Conservation (phyloP, 1,140 invertebrate species). For the Sinella curviseta region DNA sequence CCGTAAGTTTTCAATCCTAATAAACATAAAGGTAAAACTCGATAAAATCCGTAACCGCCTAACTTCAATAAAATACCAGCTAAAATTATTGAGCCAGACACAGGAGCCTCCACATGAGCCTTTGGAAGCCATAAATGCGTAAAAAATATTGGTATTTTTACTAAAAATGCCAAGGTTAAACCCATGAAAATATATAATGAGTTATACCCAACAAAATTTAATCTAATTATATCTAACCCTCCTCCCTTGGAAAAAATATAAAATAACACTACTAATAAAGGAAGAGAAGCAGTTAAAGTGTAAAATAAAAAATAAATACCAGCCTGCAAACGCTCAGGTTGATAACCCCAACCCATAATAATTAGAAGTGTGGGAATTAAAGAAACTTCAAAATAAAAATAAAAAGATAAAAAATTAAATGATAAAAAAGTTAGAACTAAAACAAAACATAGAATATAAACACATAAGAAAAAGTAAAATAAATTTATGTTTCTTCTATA, state of each 20-base stretch:
- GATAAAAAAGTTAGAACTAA: slow-evolving; percentile 61
- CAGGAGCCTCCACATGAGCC: slow-evolving; percentile 71
- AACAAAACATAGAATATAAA: slow-evolving; percentile 61
- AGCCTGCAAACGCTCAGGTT: slow-evolving; percentile 64
- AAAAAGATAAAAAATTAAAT: slow-evolving; percentile 65
- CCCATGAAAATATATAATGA: slow-evolving; percentile 57
- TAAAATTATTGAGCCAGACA: slow-evolving; percentile 70
- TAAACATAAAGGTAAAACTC: slow-evolving; percentile 56
- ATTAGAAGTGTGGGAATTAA: slow-evolving; percentile 65
- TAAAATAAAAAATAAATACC: slow-evolving; percentile 66
- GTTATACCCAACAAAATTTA: background rate
- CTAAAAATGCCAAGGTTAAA: slow-evolving; percentile 64
- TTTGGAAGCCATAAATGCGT: slow-evolving; percentile 71
- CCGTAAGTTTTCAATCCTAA: slow-evolving; percentile 56
- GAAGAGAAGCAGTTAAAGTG: slow-evolving; percentile 64
- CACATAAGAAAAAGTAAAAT: slow-evolving; percentile 58
- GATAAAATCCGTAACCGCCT: slow-evolving; percentile 65
- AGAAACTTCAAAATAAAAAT: slow-evolving; percentile 67
- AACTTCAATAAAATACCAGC: slow-evolving; percentile 69
- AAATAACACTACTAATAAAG: slow-evolving; percentile 62
- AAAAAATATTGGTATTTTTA: slow-evolving; percentile 70
- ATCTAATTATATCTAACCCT: slow-evolving; percentile 52
- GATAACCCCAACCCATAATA: slow-evolving; percentile 66
- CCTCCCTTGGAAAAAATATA: slow-evolving; percentile 56
- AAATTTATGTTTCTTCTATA: slow-evolving; percentile 55